phyloP scores from a whole-genome alignment of 2,113 vertebrate species.

The Entelurus aequoreus region DNA sequence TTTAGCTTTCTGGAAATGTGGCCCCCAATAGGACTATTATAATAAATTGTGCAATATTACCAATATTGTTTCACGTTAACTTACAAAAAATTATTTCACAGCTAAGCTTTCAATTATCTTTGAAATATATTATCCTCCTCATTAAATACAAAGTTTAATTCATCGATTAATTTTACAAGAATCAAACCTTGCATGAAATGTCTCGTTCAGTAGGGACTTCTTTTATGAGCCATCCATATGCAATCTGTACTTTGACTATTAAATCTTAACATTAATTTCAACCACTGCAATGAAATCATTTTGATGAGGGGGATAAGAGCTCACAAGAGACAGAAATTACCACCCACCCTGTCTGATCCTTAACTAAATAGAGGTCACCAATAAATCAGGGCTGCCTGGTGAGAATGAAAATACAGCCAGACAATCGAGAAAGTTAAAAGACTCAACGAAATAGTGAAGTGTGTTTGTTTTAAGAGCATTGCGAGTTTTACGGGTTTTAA shows the following conservation, averaged over 20 bases:
- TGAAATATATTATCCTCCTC: conserved; percentile 8
- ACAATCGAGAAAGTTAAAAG: conserved; percentile 4
- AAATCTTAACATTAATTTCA: conserved; percentile 44
- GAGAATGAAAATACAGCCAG: conserved; percentile 44
- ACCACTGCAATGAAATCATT: conserved; percentile 53
- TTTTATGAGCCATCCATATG: conserved; percentile 25
- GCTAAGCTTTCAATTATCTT: conserved; percentile 23
- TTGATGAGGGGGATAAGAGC: conserved; percentile 44
- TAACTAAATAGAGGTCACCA: conserved; percentile 54
- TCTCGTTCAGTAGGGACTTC: conserved; percentile 15
- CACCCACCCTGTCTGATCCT: conserved; percentile 52
- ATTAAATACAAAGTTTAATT: conserved; percentile 11
- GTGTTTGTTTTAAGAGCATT: conserved; percentile 9
- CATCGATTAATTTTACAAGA: conserved; percentile 11
- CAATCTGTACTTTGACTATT: conserved; percentile 31
- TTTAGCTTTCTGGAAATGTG: no score
- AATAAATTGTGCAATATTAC: conserved; percentile 12
- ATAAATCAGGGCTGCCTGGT: conserved; percentile 46
- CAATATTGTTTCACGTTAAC: conserved; percentile 18
- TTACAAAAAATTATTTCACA: conserved; percentile 13
- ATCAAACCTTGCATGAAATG: conserved; percentile 13
- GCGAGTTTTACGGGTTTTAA: not conserved
- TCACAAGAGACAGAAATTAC: conserved; percentile 50
- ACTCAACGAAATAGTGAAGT: conserved; percentile 10
- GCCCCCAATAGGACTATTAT: no score